These are phyloP conservation scores for Girardia tigrina DNA, from an alignment of 2,888 invertebrate species.

Conservation along the genomic window DNA sequence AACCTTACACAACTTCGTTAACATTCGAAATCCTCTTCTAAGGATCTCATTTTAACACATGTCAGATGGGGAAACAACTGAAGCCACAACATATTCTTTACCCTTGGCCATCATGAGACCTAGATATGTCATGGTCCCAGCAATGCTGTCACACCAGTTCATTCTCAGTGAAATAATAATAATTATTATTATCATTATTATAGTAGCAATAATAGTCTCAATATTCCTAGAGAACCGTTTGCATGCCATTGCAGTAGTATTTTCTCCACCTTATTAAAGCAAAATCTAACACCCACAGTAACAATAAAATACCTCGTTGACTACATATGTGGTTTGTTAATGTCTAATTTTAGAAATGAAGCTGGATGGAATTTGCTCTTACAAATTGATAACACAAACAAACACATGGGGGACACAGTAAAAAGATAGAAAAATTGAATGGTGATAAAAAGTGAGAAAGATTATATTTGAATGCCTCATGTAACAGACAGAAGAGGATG, in stretches of 20 bases:
- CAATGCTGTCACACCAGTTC: no score
- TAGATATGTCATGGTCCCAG: no score
- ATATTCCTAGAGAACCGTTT: background rate
- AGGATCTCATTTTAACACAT: no score
- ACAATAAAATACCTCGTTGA: constrained; percentile 19
- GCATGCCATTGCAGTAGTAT: background rate
- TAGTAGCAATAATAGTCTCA: no score
- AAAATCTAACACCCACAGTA: constrained; percentile 15
- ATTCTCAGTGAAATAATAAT: no score
- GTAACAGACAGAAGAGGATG: background rate
- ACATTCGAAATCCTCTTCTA: no score
- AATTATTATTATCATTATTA: no score
- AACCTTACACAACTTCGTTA: no score
- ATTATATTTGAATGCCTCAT: background rate
- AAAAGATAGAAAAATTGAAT: background rate
- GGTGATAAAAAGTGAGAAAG: background rate
- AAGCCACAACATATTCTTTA: no score
- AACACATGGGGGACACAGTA: background rate
- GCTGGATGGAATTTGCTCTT: background rate
- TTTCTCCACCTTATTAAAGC: background rate
- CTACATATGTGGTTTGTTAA: constrained; percentile 18
- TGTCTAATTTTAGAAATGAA: background rate
- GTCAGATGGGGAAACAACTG: no score
- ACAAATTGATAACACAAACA: background rate
- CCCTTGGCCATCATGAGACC: no score